Conservation (phyloP, 2,888 invertebrate genomes). For the Beris chalybata region DNA sequence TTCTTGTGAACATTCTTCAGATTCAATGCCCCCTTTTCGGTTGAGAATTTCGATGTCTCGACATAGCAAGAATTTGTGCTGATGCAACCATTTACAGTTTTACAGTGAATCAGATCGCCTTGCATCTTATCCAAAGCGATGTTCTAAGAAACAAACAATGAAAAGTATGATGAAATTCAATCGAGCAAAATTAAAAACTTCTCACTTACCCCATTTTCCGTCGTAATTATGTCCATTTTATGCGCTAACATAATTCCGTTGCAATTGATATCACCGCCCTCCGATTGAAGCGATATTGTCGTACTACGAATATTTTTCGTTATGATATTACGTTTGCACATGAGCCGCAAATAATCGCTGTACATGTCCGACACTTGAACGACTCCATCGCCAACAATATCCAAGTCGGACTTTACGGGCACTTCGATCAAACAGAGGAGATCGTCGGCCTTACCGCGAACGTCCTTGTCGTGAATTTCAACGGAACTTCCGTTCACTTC, state of each 20-base stretch:
- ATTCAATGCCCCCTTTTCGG: slow-evolving; percentile 48
- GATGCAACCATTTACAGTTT: slow-evolving; percentile 48
- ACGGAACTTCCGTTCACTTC: slow-evolving; percentile 25
- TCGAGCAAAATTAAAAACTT: background rate
- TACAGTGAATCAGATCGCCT: slow-evolving; percentile 49
- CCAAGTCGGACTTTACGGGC: slow-evolving; percentile 49
- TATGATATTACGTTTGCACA: slow-evolving; percentile 43
- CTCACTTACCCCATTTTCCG: slow-evolving; percentile 44
- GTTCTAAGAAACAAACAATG: slow-evolving; percentile 41
- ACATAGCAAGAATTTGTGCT: slow-evolving; percentile 51
- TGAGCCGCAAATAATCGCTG: slow-evolving; percentile 46
- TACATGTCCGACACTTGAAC: slow-evolving; percentile 47
- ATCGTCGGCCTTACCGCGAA: slow-evolving; percentile 21
- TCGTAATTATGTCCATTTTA: slow-evolving; percentile 45
- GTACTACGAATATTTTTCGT: slow-evolving; percentile 49
- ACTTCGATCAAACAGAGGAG: slow-evolving; percentile 44
- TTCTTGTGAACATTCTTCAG: slow-evolving; percentile 53
- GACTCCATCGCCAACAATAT: slow-evolving; percentile 43
- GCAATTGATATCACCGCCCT: slow-evolving; percentile 48
- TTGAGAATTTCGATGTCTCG: slow-evolving; percentile 50
- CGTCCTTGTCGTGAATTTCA: slow-evolving; percentile 11
- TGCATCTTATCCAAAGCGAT: slow-evolving; percentile 50
- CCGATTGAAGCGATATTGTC: slow-evolving; percentile 44
- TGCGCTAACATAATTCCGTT: slow-evolving; percentile 48
- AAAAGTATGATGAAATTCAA: background rate